Conservation (phyloP, 2,888 invertebrate species). For the Sphaerophoria rueppellii region DNA sequence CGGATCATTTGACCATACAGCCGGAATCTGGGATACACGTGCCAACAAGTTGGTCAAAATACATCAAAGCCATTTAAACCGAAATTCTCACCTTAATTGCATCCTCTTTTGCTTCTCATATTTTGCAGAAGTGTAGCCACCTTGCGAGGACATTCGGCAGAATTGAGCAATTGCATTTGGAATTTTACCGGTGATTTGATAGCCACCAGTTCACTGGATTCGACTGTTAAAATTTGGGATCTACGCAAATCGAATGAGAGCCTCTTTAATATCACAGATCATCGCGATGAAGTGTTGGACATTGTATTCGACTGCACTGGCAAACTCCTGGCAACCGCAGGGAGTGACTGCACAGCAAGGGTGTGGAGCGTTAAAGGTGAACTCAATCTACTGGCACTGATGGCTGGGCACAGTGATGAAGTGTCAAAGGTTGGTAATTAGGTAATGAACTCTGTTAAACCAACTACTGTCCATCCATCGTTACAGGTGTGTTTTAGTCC, state of each 20-base stretch:
- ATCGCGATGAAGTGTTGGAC: constrained; percentile 89
- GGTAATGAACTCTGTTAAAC: constrained; percentile 5
- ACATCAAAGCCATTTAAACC: not conserved
- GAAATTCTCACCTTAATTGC: not conserved
- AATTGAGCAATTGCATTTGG: constrained; percentile 87
- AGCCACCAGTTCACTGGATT: constrained; percentile 88
- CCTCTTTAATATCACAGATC: constrained; percentile 85
- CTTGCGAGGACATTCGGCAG: constrained; percentile 86
- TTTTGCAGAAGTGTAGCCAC: constrained; percentile 84
- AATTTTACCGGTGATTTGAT: constrained; percentile 87
- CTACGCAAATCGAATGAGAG: constrained; percentile 83
- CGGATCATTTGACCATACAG: constrained; percentile 91
- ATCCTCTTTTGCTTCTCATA: not conserved
- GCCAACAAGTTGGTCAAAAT: constrained; percentile 83
- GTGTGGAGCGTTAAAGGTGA: constrained; percentile 86
- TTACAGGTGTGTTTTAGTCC: constrained; percentile 90
- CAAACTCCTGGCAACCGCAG: constrained; percentile 87
- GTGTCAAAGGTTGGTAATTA: constrained; percentile 84
- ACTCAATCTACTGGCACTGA: constrained; percentile 84
- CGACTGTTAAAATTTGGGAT: constrained; percentile 89
- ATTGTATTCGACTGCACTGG: constrained; percentile 90
- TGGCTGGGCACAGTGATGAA: constrained; percentile 87
- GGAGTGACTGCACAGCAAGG: constrained; percentile 89
- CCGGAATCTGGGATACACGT: constrained; percentile 89
- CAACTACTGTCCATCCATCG: constrained; percentile 9